Evolutionary conservation across 2,113 vertebrate genomes (phyloP), one percentile per base, ranked within the genome.

Genomic region (Dasypus novemcinctus): DNA sequence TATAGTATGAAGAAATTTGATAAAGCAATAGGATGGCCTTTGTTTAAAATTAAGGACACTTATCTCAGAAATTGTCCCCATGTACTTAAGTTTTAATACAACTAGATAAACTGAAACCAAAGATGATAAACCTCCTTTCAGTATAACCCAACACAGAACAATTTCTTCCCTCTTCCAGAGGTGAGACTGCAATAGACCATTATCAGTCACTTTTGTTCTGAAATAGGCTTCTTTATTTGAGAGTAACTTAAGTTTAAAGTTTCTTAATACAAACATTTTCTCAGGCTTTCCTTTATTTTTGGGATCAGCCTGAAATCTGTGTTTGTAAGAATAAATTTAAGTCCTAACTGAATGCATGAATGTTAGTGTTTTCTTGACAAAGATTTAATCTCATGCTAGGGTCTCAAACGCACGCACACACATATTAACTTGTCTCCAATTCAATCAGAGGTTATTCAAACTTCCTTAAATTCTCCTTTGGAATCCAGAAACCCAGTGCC

Each of bases 321-420:
- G 76, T 93, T 93, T 91, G 83, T 43, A 88, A 49, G 49, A 57
- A 17, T 20, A 86, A 75, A 61, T 61, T 93, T 91, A 89, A 96
- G n/a, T 80, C n/a, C 36, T 79, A 61, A 84, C 1, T 71, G 12
- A 90, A 90, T 1, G 80, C 6, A 92, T 0, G 59, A 69, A 59
- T 52, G 23, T 80, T 75, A 27, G 7, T 74, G 83, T 95, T 93
- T 96, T 83, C 64, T 4, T 25, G 89, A 85, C 2, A 59, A 71
- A 25, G 41, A 54, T 4, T 5, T 93, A 81, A 76, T 29, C 8
- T 87, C 33, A 72, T 21, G 61, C 10, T 63, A 95, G 43, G 25
- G 93, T 91, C 5, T 41, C 4, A 80, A 31, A 66, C 12, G 78
- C 8, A 68, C 33, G 80, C 25, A 61, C 4, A 8, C 0, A 81